These are phyloP conservation scores for Pyrocephalus nanus DNA, from an alignment of 2,797 vertebrate species.

Conservation along the genomic window DNA sequence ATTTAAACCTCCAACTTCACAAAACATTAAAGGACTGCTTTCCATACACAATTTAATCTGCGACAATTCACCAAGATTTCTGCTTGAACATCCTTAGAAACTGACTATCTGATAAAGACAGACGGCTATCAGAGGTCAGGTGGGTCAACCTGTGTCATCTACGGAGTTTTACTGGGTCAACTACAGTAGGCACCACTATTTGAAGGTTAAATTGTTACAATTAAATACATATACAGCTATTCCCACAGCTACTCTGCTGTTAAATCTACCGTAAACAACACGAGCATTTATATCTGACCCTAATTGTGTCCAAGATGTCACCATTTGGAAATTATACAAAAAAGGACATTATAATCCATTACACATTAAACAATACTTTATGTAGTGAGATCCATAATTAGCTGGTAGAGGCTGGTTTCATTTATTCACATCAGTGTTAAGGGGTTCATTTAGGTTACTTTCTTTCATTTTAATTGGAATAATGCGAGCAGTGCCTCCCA, in stretches of 20 bases:
- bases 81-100: conserved; percentile 79
- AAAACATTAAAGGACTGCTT: conserved; percentile 83
- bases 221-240: conserved; percentile 81
- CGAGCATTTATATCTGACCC: conserved; percentile 75
- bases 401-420: conserved; percentile 58
- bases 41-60: conserved; percentile 84
- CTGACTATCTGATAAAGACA: conserved; percentile 84
- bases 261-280: conserved; percentile 77
- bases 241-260: conserved; percentile 72
- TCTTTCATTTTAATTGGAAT: conserved; percentile 70
- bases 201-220: conserved; percentile 88
- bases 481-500: conserved; percentile 47
- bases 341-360: conserved; percentile 67
- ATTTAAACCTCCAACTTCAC: conserved; percentile 81
- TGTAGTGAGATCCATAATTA: conserved; percentile 71
- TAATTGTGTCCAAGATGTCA: conserved; percentile 74
- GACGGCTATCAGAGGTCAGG: conserved; percentile 72
- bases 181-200: conserved; percentile 73
- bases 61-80: conserved; percentile 80
- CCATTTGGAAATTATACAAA: conserved; percentile 70
- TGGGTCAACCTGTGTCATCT: conserved; percentile 82
- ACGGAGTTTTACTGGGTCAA: conserved; percentile 78
- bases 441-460: conserved; percentile 70
- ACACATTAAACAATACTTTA: conserved; percentile 65
- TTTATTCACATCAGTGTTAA: conserved; percentile 70